Base-by-base conservation (phyloP, 2,888 invertebrate genomes). In the Ormyrus pomaceus region DNA sequence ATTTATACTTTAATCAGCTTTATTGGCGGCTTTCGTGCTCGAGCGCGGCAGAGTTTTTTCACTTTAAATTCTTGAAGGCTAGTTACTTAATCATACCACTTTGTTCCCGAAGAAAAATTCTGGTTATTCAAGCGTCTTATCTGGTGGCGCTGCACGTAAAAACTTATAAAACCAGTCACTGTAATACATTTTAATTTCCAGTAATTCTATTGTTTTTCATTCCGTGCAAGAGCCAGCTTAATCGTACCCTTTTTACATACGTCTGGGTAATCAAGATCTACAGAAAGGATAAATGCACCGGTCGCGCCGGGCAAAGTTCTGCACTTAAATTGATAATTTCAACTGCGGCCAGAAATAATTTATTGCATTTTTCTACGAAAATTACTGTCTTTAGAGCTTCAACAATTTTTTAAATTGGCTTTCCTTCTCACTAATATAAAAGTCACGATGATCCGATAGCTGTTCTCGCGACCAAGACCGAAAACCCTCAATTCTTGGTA, bases 221-320 rank as follows among this genome's bases (percentile, higher is more conserved):
- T 76, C 61, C 69, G 68, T 76, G 76, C 76, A 48, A 61, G 69
- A 51, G 48, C 55, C 46, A 76, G 61, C 76, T 69, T 76, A 62
- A 76, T 76, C 69, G 69, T 59, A 9, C 53, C 61, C 76, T 76
- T 69, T 74, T 75, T 76, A 69, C 76, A 19, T 76, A 69, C 55
- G 69, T 62, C 76, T n/a, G 10, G 19, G 19, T 69, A 76, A 69
- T 76, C 76, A 76, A 69, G 76, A 76, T 76, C 53, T 11, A 51
- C 53, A 10, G 61, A 48, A 8, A 69, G 61, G 62, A 76, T 61
- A 69, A 76, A 62, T 76, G 76, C 45, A 55, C 62, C 55, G 10
- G 62, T 75, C 53, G 4, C 66, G 7, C 50, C 34, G 13, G 6
- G 34, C 34, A 50, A 75, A 65, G 56, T 58, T 58, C 46, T 55